A percentile compares a stretch with the other conserved stretches of the same genome.
These are phyloP conservation scores for Thymelicus lineola DNA, from an alignment of 2,888 invertebrate species.

Conservation along the genomic window DNA sequence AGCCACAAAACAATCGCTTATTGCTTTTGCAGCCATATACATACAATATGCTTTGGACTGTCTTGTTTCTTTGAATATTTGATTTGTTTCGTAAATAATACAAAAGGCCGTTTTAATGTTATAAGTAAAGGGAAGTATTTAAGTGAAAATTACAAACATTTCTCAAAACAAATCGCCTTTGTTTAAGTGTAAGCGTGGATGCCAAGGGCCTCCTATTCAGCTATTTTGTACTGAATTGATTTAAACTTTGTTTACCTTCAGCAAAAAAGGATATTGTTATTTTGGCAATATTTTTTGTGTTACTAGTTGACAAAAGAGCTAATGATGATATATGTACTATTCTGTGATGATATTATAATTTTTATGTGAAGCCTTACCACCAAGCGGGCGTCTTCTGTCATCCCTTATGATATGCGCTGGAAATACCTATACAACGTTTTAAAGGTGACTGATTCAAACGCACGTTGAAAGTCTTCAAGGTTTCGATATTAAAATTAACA, in stretches of 20 bases:
- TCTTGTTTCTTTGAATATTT: neutral
- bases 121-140: slow-evolving; percentile 2
- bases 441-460: too few relatives aligned
- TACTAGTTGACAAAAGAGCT: too few relatives aligned
- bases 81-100: neutral
- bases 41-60: neutral
- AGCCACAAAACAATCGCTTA: neutral
- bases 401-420: too few relatives aligned
- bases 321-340: too few relatives aligned
- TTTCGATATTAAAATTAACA: too few relatives aligned
- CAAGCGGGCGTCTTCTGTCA: too few relatives aligned
- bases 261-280: too few relatives aligned
- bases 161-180: slow-evolving; percentile 13
- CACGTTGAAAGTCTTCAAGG: too few relatives aligned
- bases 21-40: neutral
- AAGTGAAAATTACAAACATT: slow-evolving; percentile 7
- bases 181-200: slow-evolving; percentile 1
- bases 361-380: too few relatives aligned
- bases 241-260: neutral
- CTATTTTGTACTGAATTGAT: slow-evolving; percentile 1
- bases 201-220: neutral
- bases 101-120: neutral
- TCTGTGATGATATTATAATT: too few relatives aligned
- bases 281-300: too few relatives aligned
- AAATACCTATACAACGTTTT: too few relatives aligned